Percentiles rank a stretch among this genome's conserved stretches.
Evolutionary conservation across 2,888 invertebrate genomes (phyloP).

Genomic region (Nemurella pictetii): DNA sequence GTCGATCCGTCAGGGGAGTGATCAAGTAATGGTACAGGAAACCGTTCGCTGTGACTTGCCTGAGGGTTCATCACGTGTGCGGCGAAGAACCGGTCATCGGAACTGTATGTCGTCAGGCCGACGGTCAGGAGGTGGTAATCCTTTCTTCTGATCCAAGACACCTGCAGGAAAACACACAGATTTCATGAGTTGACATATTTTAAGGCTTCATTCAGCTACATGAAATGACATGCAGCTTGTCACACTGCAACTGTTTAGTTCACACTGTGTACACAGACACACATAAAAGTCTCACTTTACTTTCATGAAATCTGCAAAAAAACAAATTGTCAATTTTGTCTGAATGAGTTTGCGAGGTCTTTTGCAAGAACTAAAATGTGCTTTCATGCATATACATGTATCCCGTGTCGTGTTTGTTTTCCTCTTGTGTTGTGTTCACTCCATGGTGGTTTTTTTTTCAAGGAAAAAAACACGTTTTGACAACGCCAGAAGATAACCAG

Average conservation of each 20-base stretch:
- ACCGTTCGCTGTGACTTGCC: constrained; percentile 29
- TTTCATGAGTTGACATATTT: not conserved
- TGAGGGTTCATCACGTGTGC: constrained; percentile 53
- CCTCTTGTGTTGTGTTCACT: not conserved
- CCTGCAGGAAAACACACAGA: constrained; percentile 53
- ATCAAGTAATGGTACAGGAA: not conserved
- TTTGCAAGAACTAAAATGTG: not conserved
- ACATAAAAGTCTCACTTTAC: not conserved
- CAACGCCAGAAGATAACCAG: not conserved
- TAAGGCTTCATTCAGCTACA: not conserved
- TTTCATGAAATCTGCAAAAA: not conserved
- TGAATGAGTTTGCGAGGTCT: not conserved
- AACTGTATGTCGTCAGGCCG: constrained; percentile 65
- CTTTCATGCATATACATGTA: not conserved
- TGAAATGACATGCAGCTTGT: not conserved
- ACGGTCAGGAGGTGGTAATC: constrained; percentile 68
- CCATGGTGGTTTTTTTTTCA: not conserved
- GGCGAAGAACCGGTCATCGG: constrained; percentile 67
- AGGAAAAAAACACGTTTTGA: not conserved
- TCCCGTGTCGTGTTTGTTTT: not conserved
- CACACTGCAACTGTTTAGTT: not conserved
- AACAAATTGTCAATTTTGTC: not conserved
- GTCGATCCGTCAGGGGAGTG: no score
- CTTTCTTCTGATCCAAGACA: constrained; percentile 71
- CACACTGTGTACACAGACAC: not conserved